Percentiles rank a stretch among this genome's conserved stretches.
phyloP scores from a whole-genome alignment of 2,888 invertebrate species.

The Drosophila lacicola region DNA sequence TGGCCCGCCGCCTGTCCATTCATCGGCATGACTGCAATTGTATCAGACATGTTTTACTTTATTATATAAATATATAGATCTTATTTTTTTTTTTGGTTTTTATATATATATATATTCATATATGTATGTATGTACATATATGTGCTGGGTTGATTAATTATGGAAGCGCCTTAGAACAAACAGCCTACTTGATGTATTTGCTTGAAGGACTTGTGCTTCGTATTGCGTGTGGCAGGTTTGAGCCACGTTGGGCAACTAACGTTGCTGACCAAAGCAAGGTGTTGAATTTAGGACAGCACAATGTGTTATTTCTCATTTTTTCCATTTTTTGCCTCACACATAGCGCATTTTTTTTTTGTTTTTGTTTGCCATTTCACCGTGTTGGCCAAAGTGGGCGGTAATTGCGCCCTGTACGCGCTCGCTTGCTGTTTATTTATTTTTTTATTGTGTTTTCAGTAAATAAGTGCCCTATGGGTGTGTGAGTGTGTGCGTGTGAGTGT shows the following conservation, averaged over 20 bases:
- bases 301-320: slow-evolving; percentile 44
- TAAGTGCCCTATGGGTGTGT: slow-evolving; percentile 31
- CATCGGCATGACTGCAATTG: slow-evolving; percentile 84
- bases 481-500: slow-evolving; percentile 9
- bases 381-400: slow-evolving; percentile 43
- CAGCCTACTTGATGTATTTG: slow-evolving; percentile 43
- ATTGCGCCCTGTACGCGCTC: slow-evolving; percentile 71
- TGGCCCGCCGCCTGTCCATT: slow-evolving; percentile 80
- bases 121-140: slow-evolving; percentile 4
- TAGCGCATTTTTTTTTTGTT: not conserved
- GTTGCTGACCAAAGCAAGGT: slow-evolving; percentile 64
- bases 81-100: slow-evolving; percentile 8
- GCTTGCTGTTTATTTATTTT: slow-evolving; percentile 21
- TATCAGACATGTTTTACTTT: slow-evolving; percentile 29
- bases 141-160: slow-evolving; percentile 33
- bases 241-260: slow-evolving; percentile 75
- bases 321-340: not conserved
- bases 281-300: slow-evolving; percentile 77
- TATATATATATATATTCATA: slow-evolving; percentile 12
- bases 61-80: slow-evolving; percentile 2
- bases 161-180: slow-evolving; percentile 21
- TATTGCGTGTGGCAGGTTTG: slow-evolving; percentile 66
- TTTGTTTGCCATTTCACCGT: slow-evolving; percentile 46
- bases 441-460: slow-evolving; percentile 48
- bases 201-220: slow-evolving; percentile 14